phyloP scores from a whole-genome alignment of 1,140 invertebrate genomes.

The Papilio machaon region DNA sequence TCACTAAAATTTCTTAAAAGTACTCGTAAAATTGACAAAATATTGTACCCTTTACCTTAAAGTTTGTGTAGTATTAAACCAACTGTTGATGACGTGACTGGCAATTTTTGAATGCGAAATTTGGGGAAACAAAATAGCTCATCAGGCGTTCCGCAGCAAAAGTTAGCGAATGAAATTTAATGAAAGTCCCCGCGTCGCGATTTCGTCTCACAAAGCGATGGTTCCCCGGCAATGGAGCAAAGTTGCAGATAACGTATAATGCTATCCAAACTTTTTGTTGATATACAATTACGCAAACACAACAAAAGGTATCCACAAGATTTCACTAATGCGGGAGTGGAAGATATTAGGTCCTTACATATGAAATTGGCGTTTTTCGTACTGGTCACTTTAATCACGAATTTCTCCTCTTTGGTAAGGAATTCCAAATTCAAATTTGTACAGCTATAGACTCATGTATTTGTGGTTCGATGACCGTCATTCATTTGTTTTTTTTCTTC shows the following conservation, averaged over 20 bases:
- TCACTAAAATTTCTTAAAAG: not conserved
- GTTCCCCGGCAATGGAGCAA: slow-evolving; percentile 40
- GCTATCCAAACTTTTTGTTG: not conserved
- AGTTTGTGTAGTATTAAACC: not conserved
- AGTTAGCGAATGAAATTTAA: slow-evolving; percentile 70
- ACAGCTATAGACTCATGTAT: too few relatives aligned
- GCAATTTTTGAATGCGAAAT: slow-evolving; percentile 40
- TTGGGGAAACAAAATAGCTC: slow-evolving; percentile 53
- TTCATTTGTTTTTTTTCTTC: too few relatives aligned
- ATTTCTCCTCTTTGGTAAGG: too few relatives aligned
- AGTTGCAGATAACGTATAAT: slow-evolving; percentile 40
- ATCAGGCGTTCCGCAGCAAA: slow-evolving; percentile 45
- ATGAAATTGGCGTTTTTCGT: too few relatives aligned
- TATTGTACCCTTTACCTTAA: not conserved
- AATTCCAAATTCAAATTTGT: too few relatives aligned
- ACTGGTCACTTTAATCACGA: too few relatives aligned
- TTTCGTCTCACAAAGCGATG: slow-evolving; percentile 50
- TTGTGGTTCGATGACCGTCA: too few relatives aligned
- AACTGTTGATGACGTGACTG: slow-evolving; percentile 12
- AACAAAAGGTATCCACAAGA: too few relatives aligned
- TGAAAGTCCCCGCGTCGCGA: slow-evolving; percentile 53
- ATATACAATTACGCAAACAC: not conserved
- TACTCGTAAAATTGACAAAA: not conserved
- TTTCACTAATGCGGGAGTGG: too few relatives aligned
- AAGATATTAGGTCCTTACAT: too few relatives aligned